These are phyloP conservation scores for Temnothorax unifasciatus DNA, from an alignment of 2,888 invertebrate species.

Conservation along the genomic window DNA sequence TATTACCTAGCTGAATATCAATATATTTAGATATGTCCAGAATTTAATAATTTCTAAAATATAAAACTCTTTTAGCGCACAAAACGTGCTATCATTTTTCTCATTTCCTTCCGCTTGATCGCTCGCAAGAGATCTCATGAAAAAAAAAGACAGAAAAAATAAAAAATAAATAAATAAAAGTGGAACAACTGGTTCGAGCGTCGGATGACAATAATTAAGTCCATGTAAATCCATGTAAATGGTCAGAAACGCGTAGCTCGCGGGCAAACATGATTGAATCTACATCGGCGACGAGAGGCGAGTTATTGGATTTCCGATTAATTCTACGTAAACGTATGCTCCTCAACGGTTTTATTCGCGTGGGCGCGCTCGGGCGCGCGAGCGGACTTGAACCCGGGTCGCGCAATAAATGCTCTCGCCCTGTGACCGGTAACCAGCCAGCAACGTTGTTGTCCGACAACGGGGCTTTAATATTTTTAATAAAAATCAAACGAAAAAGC, in stretches of 20 bases:
- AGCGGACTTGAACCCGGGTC: conserved; percentile 48
- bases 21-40: neutral
- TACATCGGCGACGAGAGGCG: conserved; percentile 54
- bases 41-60: conserved; percentile 7
- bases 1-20: neutral
- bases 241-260: conserved; percentile 42
- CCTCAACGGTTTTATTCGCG: conserved; percentile 56
- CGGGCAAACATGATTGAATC: conserved; percentile 52
- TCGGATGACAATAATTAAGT: conserved; percentile 53
- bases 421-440: conserved; percentile 41
- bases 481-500: conserved; percentile 46
- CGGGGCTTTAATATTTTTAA: conserved; percentile 49
- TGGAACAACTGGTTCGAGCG: conserved; percentile 15
- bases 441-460: conserved; percentile 22
- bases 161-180: conserved; percentile 29
- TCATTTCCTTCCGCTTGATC: neutral
- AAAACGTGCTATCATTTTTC: neutral
- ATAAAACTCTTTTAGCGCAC: neutral
- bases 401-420: conserved; percentile 42
- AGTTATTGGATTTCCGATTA: conserved; percentile 57
- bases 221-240: conserved; percentile 57
- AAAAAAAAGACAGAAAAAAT: neutral
- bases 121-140: neutral
- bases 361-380: conserved; percentile 31
- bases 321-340: conserved; percentile 57